Evolutionary conservation across 2,113 vertebrate genomes (phyloP), one percentile per base, ranked within the genome.

Genomic region (Orientallactaga bullata): DNA sequence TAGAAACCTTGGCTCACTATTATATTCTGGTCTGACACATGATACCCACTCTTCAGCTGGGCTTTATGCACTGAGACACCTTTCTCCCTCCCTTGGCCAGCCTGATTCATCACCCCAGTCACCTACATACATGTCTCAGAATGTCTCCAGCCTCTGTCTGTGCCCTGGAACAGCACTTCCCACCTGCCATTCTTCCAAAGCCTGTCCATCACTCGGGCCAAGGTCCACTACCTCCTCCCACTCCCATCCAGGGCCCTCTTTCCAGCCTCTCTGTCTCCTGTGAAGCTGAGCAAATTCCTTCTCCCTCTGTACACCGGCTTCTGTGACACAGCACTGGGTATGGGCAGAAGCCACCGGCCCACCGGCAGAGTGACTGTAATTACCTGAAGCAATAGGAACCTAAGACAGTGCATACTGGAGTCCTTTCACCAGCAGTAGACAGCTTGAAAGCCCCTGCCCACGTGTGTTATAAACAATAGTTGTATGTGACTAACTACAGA

Each of bases 281-380:
- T 11, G 55, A 35, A 86, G 24, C 21, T 39, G 35, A 12, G 65
- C 23, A 32, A 15, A 61, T 5, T 7, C 9, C 37, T 82, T 24
- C n/a, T 35, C 69, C 17, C 20, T 11, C 17, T 17, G 39, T 3
- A 8, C 42, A 30, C 4, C 35, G 68, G 7, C 77, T 86, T 12
- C 24, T 30, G 23, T 61, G 23, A 32, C 3, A 55, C 7, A 72
- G 35, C 10, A 15, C 30, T 2, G 13, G 30, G 26, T 32, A 5
- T 32, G 24, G 61, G 21, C 24, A 80, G 61, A 35, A 37, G 39
- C n/a, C 30, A 3, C 63, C 9, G 63, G 42, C 16, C 65, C 11
- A 17, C 30, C 17, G 0, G 0, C 2, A 72, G 11, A 18, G 60
- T 11, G 17, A 74, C 1, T 6, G 5, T 5, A 37, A 61, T 32